Conservation (phyloP, 2,113 vertebrate species). For the Trinectes maculatus region DNA sequence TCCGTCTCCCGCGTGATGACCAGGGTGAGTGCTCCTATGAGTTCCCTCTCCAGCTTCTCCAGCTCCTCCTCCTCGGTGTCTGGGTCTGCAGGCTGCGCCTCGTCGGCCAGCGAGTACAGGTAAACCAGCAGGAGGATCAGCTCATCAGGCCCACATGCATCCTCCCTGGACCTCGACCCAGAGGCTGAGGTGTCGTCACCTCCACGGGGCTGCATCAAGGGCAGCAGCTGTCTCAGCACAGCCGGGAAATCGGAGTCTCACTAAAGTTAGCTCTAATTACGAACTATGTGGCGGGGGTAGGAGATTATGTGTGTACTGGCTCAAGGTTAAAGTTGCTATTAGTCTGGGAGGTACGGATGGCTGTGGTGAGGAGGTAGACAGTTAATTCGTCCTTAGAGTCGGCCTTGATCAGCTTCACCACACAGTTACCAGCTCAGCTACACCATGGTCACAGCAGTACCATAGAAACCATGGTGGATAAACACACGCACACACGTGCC, state of each 20-base stretch:
- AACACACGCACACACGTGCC: neutral
- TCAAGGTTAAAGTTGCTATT: constrained; percentile 76
- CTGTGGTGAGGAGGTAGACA: constrained; percentile 62
- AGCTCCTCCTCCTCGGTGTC: constrained; percentile 58
- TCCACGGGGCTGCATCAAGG: constrained; percentile 84
- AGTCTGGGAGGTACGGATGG: constrained; percentile 65
- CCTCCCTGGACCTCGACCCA: constrained; percentile 61
- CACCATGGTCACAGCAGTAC: constrained; percentile 5
- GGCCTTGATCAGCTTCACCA: constrained; percentile 60
- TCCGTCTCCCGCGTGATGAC: constrained; percentile 83
- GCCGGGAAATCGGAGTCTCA: constrained; percentile 83
- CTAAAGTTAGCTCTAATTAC: constrained; percentile 78
- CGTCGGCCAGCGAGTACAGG: constrained; percentile 90
- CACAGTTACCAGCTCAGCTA: constrained; percentile 44
- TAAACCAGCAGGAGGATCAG: constrained; percentile 90
- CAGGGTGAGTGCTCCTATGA: constrained; percentile 86
- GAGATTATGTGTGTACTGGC: constrained; percentile 57
- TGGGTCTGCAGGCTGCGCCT: constrained; percentile 67
- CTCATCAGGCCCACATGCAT: constrained; percentile 87
- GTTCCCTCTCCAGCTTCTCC: constrained; percentile 84
- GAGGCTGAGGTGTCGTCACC: constrained; percentile 27
- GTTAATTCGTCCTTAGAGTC: constrained; percentile 51
- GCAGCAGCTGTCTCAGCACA: constrained; percentile 89
- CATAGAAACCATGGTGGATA: constrained; percentile 15
- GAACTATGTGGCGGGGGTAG: constrained; percentile 64